Base-by-base conservation (phyloP, 2,113 vertebrate species). In the Muntiacus reevesi region DNA sequence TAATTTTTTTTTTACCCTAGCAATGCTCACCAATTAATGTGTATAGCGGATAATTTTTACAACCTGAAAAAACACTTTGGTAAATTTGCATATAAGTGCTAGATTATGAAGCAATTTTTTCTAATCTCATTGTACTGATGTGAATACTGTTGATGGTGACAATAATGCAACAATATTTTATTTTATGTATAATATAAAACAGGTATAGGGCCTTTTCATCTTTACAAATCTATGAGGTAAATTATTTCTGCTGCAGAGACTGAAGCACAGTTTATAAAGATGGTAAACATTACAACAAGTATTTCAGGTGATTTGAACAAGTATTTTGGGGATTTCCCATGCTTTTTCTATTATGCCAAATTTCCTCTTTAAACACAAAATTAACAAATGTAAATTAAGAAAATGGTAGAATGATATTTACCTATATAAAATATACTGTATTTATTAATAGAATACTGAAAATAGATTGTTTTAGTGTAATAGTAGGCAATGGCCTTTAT, bases 1-100 rank as follows among this genome's bases (percentile, higher is more conserved):
- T 40, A 40, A 40, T 40, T 40, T 81, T 60, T 60, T 33, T 23
- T 50, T 50, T 2, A 50, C 52, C 50, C 62, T 95, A 97, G 64
- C 59, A 87, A 87, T 97, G 95, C 28, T 50, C 71, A 94, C 52
- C 79, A 95, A 93, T 96, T 95, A 81, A 81, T 21, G 9, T 6
- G 9, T 33, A 33, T 50, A 96, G 28, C 1, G 30, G 50, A 60
- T 89, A 95, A 94, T 96, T 33, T 93, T 91, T 25, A 60, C 33
- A 95, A 55, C 7, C 54, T 83, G 71, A 94, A 98, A 76, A 97
- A 82, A 85, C 6, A 81, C 30, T 91, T 94, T 21, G 67, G 47
- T 89, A 93, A 95, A 71, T 71, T 50, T 89, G 43, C 17, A n/a
- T 88, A 62, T 83, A 81, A 95, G 91, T 89, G 33, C 40, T 79